Evolutionary conservation across 2,888 invertebrate species (phyloP).

Genomic region (Eupithecia subumbrata): DNA sequence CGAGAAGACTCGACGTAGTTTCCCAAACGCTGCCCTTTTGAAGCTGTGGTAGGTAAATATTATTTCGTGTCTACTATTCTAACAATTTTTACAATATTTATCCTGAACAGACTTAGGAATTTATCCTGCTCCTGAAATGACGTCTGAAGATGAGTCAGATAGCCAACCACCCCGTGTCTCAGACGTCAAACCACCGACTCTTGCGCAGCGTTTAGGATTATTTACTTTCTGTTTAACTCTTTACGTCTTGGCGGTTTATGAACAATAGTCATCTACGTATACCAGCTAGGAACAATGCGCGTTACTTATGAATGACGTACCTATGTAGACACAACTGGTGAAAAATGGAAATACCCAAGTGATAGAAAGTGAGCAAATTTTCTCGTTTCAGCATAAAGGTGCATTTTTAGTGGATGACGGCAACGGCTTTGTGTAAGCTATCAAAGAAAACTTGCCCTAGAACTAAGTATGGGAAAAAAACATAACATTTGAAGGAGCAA

Average conservation of each 20-base stretch:
- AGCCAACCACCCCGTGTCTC: neutral
- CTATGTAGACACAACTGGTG: conserved; percentile 7
- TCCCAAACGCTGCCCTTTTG: no score
- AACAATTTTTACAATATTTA: neutral
- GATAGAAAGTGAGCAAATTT: neutral
- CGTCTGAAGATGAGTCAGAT: conserved; percentile 8
- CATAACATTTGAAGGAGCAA: no score
- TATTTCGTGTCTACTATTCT: neutral
- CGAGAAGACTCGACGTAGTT: no score
- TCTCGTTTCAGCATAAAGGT: neutral
- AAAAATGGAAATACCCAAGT: conserved; percentile 6
- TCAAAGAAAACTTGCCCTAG: no score
- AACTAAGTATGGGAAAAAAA: no score
- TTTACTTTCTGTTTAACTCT: conserved; percentile 15
- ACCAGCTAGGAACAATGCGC: neutral
- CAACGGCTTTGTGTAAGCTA: no score
- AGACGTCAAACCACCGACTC: conserved; percentile 12
- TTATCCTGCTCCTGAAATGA: neutral
- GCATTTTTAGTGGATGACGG: neutral
- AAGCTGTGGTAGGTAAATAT: neutral
- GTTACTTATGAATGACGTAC: conserved; percentile 2
- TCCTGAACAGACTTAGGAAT: conserved; percentile 3
- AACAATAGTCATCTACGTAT: neutral
- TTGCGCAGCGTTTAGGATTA: conserved; percentile 4
- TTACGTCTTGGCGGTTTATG: conserved; percentile 3